Conservation (phyloP, 2,888 invertebrate genomes). For the Brachyptera putata region DNA sequence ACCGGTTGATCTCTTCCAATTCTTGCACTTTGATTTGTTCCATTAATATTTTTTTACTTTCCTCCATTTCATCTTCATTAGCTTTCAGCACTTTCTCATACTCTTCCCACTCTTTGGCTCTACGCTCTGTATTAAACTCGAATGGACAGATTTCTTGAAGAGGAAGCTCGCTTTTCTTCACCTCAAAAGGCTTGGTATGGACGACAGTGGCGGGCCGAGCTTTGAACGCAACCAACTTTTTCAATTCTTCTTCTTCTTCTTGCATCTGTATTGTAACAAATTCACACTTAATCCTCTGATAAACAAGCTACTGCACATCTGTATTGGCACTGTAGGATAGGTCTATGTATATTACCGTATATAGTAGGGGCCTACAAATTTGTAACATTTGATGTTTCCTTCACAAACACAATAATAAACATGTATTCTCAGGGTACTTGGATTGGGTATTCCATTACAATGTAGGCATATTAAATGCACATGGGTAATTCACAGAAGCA, state of each 20-base stretch:
- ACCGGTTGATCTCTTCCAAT: slow-evolving; percentile 49
- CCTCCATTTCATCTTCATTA: slow-evolving; percentile 53
- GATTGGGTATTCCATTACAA: no score
- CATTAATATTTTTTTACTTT: slow-evolving; percentile 45
- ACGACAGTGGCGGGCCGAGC: slow-evolving; percentile 60
- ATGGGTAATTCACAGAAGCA: no score
- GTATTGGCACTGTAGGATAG: no score
- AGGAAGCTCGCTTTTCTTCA: slow-evolving; percentile 50
- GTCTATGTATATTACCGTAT: no score
- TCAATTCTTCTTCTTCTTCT: slow-evolving; percentile 42
- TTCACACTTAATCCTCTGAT: no score
- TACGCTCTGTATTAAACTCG: slow-evolving; percentile 58
- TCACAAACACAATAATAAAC: no score
- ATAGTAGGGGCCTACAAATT: no score
- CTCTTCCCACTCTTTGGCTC: slow-evolving; percentile 57
- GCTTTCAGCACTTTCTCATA: slow-evolving; percentile 52
- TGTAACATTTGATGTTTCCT: no score
- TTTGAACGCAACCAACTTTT: slow-evolving; percentile 49
- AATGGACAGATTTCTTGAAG: slow-evolving; percentile 46
- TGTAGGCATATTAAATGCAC: no score
- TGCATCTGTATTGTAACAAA: slow-evolving; percentile 44
- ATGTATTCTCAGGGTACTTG: no score
- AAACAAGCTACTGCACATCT: no score
- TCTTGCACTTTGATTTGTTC: slow-evolving; percentile 44
- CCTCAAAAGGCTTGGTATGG: slow-evolving; percentile 61